These are phyloP conservation scores for Zaprionus vittiger DNA, from an alignment of 1,140 invertebrate species.

Conservation along the genomic window DNA sequence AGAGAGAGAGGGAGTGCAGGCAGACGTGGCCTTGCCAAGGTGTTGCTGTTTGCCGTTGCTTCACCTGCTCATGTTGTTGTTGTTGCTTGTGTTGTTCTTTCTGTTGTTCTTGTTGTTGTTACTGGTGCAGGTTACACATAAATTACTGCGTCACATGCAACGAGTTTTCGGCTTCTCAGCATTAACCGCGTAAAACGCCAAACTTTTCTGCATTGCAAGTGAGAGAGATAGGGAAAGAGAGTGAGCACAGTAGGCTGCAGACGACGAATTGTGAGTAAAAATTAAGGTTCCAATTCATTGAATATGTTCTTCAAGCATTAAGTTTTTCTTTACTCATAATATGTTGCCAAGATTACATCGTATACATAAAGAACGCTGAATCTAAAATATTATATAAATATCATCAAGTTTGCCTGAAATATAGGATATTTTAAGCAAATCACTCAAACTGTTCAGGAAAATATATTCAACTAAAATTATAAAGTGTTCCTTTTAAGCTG, in stretches of 20 bases:
- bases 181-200: conserved; percentile 49
- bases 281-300: neutral
- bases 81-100: conserved; percentile 20
- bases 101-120: conserved; percentile 14
- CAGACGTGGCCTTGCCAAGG: conserved; percentile 34
- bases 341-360: too few species aligned
- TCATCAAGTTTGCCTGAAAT: too few species aligned
- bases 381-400: too few species aligned
- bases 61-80: conserved; percentile 2
- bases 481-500: too few species aligned
- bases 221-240: neutral
- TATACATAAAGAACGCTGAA: too few species aligned
- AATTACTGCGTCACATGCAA: conserved; percentile 57
- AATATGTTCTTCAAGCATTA: too few species aligned
- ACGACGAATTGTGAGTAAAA: neutral
- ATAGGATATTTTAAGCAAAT: too few species aligned
- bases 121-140: conserved; percentile 49
- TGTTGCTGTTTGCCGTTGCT: conserved; percentile 25
- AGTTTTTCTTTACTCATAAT: too few species aligned
- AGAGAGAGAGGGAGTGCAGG: conserved; percentile 3
- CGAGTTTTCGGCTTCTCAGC: conserved; percentile 50
- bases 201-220: conserved; percentile 38
- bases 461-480: too few species aligned
- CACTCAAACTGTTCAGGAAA: too few species aligned
- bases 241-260: conserved; percentile 1